Conservation (phyloP, 2,797 vertebrate genomes). For the Pterois miles region DNA sequence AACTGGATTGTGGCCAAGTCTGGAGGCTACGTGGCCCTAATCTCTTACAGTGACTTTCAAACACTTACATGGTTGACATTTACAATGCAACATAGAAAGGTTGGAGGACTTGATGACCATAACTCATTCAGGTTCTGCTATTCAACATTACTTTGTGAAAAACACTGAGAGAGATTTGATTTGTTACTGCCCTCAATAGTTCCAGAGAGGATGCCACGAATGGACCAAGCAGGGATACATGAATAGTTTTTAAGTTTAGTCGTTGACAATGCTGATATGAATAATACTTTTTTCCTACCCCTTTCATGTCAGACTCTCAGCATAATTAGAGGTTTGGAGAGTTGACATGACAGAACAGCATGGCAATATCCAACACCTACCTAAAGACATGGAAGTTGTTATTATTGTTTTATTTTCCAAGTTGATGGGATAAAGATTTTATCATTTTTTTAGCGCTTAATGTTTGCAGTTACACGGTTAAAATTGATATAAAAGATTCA, state of each 20-base stretch:
- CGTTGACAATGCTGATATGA: background rate
- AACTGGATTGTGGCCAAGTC: background rate
- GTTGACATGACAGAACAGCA: slow-evolving; percentile 9
- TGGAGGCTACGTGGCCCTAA: background rate
- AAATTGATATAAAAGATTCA: no score
- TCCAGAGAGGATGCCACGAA: background rate
- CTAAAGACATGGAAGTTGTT: background rate
- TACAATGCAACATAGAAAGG: background rate
- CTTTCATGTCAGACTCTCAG: background rate
- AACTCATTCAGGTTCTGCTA: background rate
- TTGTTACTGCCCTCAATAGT: background rate
- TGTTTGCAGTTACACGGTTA: no score
- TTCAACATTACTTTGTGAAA: background rate
- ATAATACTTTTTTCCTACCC: background rate
- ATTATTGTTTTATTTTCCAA: fast-evolving
- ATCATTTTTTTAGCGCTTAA: no score
- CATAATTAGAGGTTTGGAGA: slow-evolving; percentile 22
- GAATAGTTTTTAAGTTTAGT: background rate
- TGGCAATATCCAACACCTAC: background rate
- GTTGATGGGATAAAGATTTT: background rate
- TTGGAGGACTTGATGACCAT: background rate
- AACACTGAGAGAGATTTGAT: background rate
- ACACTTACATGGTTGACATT: slow-evolving; percentile 17
- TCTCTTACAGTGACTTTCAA: background rate
- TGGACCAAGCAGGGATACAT: background rate